phyloP scores from a whole-genome alignment of 2,888 invertebrate genomes.

The Sphaeridia pumilis region DNA sequence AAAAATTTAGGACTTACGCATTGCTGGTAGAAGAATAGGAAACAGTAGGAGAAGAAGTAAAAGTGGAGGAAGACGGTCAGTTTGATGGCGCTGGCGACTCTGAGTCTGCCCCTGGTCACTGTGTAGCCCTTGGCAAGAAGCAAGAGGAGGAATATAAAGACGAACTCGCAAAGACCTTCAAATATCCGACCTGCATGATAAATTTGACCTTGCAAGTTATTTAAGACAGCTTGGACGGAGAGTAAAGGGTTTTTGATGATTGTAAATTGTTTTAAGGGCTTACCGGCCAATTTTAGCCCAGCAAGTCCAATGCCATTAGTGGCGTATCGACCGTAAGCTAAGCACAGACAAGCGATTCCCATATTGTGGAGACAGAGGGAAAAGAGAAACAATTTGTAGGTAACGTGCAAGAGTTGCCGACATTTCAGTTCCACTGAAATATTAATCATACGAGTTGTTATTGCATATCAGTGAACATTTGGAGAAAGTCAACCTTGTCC shows the following conservation, averaged over 20 bases:
- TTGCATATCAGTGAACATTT: conserved; percentile 5
- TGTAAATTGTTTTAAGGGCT: conserved; percentile 1
- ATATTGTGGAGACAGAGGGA: conserved; percentile 59
- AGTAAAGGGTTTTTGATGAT: neutral
- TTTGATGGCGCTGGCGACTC: conserved; percentile 58
- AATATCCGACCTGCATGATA: conserved; percentile 59
- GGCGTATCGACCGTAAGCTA: conserved; percentile 66
- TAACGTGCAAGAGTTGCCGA: conserved; percentile 70
- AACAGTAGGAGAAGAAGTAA: conserved; percentile 59
- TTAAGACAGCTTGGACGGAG: neutral
- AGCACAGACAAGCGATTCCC: conserved; percentile 55
- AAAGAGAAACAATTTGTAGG: conserved; percentile 70
- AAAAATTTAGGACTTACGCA: conserved; percentile 46
- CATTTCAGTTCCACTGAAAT: conserved; percentile 58
- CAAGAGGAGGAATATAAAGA: conserved; percentile 64
- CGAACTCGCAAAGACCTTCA: conserved; percentile 59
- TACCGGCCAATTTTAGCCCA: conserved; percentile 41
- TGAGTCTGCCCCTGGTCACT: conserved; percentile 69
- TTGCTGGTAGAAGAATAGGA: conserved; percentile 68
- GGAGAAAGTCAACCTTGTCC: neutral
- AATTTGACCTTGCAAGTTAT: conserved; percentile 32
- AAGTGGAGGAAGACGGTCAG: conserved; percentile 67
- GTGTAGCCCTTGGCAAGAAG: conserved; percentile 83
- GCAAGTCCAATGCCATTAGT: conserved; percentile 55
- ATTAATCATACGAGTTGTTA: conserved; percentile 4